Conservation (phyloP, 2,797 vertebrate genomes). For the Lates japonicus region DNA sequence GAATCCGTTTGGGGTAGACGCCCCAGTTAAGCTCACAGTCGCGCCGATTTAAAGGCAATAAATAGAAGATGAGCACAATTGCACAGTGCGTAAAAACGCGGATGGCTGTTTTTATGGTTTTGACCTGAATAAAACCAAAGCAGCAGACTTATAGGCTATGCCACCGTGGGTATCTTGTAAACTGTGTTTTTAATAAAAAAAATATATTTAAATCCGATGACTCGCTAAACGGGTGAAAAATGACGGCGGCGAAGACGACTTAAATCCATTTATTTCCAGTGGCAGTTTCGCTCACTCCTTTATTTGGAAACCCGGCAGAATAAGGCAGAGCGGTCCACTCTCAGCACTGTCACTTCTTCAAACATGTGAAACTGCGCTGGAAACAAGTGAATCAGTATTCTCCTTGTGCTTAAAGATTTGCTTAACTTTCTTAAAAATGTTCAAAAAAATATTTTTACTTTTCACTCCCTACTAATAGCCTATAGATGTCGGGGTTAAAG, state of each 20-base stretch:
- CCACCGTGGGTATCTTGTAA: background rate
- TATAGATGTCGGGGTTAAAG: background rate
- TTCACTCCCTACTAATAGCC: background rate
- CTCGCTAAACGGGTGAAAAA: background rate
- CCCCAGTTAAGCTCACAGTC: slow-evolving; percentile 36
- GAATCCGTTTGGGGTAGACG: slow-evolving; percentile 49
- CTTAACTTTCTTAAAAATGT: background rate
- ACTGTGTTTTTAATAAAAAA: background rate
- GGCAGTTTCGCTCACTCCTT: slow-evolving; percentile 5
- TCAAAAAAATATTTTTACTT: accelerated
- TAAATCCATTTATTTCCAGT: background rate
- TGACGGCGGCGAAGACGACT: no score
- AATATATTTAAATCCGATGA: background rate
- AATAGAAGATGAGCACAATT: slow-evolving; percentile 39
- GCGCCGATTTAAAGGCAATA: slow-evolving; percentile 44
- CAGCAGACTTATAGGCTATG: slow-evolving; percentile 4
- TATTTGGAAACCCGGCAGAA: background rate
- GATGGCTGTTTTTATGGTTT: slow-evolving; percentile 15
- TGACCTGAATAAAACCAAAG: slow-evolving; percentile 30
- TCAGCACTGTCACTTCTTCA: slow-evolving; percentile 7
- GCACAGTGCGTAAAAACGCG: slow-evolving; percentile 59
- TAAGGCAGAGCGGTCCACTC: background rate
- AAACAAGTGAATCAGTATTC: background rate
- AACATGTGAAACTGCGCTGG: slow-evolving; percentile 3
- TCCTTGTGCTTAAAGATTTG: background rate